Evolutionary conservation across 2,888 invertebrate genomes (phyloP).

Genomic region (Pegoplata infirma): DNA sequence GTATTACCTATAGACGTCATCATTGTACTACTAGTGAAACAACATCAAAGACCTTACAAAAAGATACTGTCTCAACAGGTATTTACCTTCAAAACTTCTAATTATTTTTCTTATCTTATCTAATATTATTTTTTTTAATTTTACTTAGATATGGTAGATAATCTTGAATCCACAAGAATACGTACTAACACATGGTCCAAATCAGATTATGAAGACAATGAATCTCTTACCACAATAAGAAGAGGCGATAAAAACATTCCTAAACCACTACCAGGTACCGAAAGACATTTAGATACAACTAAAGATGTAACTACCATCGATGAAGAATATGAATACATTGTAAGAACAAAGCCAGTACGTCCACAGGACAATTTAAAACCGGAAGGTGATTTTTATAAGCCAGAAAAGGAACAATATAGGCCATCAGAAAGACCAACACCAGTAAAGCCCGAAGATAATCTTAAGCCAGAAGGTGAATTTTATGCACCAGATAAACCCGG

Average conservation of each 20-base stretch:
- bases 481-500: constrained; percentile 68
- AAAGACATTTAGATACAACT: constrained; percentile 78
- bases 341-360: constrained; percentile 72
- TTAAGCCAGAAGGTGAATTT: constrained; percentile 77
- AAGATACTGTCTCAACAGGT: constrained; percentile 63
- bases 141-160: constrained; percentile 68
- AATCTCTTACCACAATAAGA: constrained; percentile 40
- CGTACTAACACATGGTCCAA: constrained; percentile 76
- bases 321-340: constrained; percentile 78
- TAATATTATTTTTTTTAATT: neutral
- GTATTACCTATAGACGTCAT: constrained; percentile 85
- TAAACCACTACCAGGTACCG: constrained; percentile 24
- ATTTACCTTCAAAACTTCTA: constrained; percentile 9
- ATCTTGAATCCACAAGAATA: constrained; percentile 68
- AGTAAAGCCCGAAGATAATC: constrained; percentile 78
- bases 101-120: neutral
- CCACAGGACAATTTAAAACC: constrained; percentile 80
- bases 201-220: constrained; percentile 67
- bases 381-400: constrained; percentile 78
- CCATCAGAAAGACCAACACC: constrained; percentile 77
- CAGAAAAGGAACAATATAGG: constrained; percentile 74
- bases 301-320: constrained; percentile 74
- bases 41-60: constrained; percentile 62
- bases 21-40: constrained; percentile 84
- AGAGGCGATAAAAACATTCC: constrained; percentile 47